These are phyloP conservation scores for Synergus laeviventris DNA, from an alignment of 2,888 invertebrate genomes.

Conservation along the genomic window DNA sequence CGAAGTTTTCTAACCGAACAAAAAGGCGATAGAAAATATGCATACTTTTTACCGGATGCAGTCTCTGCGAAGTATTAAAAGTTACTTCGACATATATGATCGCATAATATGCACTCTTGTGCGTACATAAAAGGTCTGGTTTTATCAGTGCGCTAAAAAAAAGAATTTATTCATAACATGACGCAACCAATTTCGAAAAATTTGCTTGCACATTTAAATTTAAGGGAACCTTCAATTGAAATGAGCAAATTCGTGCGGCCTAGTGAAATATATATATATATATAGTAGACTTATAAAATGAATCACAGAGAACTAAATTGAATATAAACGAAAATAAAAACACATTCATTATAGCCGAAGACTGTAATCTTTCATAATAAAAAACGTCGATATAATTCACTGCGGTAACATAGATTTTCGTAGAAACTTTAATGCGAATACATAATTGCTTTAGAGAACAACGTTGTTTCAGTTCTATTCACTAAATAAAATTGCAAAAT, in stretches of 20 bases:
- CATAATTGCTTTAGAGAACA: not conserved
- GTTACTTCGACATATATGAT: not conserved
- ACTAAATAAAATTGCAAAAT: not conserved
- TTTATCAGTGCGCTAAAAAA: conserved; percentile 8
- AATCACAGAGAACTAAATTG: not conserved
- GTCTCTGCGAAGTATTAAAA: not conserved
- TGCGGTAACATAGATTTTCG: not conserved
- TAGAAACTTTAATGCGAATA: not conserved
- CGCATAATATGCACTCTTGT: not conserved
- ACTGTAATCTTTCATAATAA: not conserved
- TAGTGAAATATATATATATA: no score
- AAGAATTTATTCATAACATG: not conserved
- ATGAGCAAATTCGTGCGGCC: no score
- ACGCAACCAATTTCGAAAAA: not conserved
- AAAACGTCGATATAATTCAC: no score
- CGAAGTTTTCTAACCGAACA: not conserved
- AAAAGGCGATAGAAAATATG: conserved; percentile 2
- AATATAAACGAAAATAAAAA: not conserved
- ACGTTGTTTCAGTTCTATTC: no score
- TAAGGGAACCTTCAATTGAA: no score
- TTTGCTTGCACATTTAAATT: not conserved
- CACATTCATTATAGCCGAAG: not conserved
- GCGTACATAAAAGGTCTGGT: not conserved
- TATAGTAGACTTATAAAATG: no score
- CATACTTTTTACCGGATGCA: not conserved